Evolutionary conservation across 2,888 invertebrate genomes (phyloP).

Genomic region (Plebejus melissa): DNA sequence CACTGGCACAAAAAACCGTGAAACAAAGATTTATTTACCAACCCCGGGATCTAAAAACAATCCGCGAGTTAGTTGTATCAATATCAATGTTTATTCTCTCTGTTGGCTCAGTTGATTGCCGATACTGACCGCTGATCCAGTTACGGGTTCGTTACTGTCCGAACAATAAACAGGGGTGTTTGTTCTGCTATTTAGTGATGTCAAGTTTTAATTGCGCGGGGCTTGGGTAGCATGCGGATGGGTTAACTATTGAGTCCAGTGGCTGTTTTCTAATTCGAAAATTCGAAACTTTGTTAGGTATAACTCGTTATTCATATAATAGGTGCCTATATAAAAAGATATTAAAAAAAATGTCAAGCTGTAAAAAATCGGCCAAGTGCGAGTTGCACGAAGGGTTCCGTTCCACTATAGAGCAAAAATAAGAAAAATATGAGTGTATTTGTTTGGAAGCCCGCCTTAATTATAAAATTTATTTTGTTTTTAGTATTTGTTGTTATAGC

Average conservation of each 20-base stretch:
- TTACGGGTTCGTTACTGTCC: conserved; percentile 68
- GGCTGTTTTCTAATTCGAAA: background rate
- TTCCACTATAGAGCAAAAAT: too few species aligned
- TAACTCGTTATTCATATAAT: too few species aligned
- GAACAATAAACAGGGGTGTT: conserved; percentile 56
- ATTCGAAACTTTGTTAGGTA: background rate
- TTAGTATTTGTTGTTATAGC: too few species aligned
- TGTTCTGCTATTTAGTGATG: conserved; percentile 38
- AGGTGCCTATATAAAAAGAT: too few species aligned
- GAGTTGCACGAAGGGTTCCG: too few species aligned
- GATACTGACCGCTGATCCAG: conserved; percentile 73
- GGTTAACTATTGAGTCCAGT: background rate
- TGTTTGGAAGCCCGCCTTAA: too few species aligned
- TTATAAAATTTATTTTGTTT: too few species aligned
- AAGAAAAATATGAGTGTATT: too few species aligned
- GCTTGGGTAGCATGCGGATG: background rate
- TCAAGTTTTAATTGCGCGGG: conserved; percentile 39
- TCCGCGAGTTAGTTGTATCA: conserved; percentile 30
- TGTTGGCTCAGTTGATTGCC: conserved; percentile 70
- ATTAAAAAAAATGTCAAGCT: too few species aligned
- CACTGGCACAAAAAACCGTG: background rate
- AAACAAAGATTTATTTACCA: background rate
- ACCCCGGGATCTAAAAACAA: conserved; percentile 6
- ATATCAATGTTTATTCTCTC: conserved; percentile 58
- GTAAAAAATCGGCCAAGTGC: too few species aligned